These are phyloP conservation scores for Amblyopsis hoosieri DNA, from an alignment of 2,797 vertebrate genomes.

Conservation along the genomic window DNA sequence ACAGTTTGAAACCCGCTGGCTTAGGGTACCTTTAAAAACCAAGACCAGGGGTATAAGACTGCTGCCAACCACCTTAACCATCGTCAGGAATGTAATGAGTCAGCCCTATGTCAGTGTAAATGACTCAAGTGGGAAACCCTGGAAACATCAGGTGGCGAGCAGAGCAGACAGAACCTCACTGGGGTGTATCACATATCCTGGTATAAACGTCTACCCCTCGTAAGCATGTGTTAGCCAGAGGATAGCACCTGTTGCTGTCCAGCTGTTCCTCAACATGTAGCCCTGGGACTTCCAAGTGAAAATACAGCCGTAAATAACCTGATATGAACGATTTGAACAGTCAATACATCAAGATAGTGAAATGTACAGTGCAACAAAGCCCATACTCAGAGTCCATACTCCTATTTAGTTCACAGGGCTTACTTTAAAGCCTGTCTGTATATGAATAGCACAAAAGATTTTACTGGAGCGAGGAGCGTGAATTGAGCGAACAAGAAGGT, in stretches of 20 bases:
- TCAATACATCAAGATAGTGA: conserved; percentile 58
- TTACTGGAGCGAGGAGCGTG: too few species aligned
- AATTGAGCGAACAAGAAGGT: too few species aligned
- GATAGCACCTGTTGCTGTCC: conserved; percentile 51
- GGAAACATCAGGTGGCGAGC: conserved; percentile 52
- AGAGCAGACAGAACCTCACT: conserved; percentile 63
- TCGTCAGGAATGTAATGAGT: conserved; percentile 60
- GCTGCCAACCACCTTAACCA: conserved; percentile 8
- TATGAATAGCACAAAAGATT: too few species aligned
- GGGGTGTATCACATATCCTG: conserved; percentile 2
- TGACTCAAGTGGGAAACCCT: conserved; percentile 65
- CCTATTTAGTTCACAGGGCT: neutral
- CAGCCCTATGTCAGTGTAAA: conserved; percentile 65
- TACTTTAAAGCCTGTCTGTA: too few species aligned
- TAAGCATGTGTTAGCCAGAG: conserved; percentile 52
- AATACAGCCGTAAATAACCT: conserved; percentile 42
- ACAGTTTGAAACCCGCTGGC: too few species aligned
- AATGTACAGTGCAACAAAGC: conserved; percentile 32
- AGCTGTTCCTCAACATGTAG: conserved; percentile 42
- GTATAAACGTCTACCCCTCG: neutral
- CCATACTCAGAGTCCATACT: conserved; percentile 6
- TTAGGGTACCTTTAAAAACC: too few species aligned
- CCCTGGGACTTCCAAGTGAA: conserved; percentile 37
- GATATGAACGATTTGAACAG: conserved; percentile 45
- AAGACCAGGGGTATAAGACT: too few species aligned